Evolutionary conservation across 1,140 invertebrate species (phyloP).

Genomic region (Branchinecta lynchi): DNA sequence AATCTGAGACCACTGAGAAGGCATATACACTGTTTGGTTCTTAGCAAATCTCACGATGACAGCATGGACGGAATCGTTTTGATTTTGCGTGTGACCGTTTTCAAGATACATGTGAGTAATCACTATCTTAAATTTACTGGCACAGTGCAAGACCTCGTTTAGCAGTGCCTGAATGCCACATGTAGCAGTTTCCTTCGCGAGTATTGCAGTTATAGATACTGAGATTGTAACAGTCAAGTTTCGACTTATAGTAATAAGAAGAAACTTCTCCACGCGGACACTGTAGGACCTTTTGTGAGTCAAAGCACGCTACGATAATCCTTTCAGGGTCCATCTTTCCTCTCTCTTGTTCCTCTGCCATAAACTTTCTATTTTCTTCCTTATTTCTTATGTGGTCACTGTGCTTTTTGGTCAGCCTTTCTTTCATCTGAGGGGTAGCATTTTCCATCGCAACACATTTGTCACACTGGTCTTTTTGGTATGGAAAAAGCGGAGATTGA

Average conservation of each 20-base stretch:
- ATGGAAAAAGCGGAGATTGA: neutral
- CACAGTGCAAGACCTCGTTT: neutral
- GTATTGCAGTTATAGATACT: slow-evolving; percentile 11
- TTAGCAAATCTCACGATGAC: slow-evolving; percentile 6
- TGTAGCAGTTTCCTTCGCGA: slow-evolving; percentile 6
- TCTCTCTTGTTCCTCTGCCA: slow-evolving; percentile 10
- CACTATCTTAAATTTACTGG: slow-evolving; percentile 11
- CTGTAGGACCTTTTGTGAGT: slow-evolving; percentile 4
- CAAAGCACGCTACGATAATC: slow-evolving; percentile 9
- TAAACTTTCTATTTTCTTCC: slow-evolving; percentile 7
- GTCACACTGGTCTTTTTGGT: neutral
- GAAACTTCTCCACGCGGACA: slow-evolving; percentile 8
- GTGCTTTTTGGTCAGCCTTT: neutral
- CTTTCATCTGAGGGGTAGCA: neutral
- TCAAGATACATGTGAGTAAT: slow-evolving; percentile 7
- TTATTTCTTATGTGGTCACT: neutral
- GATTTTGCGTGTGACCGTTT: neutral
- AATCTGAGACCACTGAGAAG: neutral
- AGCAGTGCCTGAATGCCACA: slow-evolving; percentile 3
- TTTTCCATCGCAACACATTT: slow-evolving; percentile 10
- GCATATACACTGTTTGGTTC: slow-evolving; percentile 9
- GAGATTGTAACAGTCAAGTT: slow-evolving; percentile 8
- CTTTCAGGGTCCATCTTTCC: slow-evolving; percentile 10
- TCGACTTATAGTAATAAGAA: slow-evolving; percentile 10
- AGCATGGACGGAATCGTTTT: slow-evolving; percentile 1